Percentiles rank a stretch among this genome's conserved stretches.
phyloP scores from a whole-genome alignment of 1,140 invertebrate species.

The Drosophila parvula region DNA sequence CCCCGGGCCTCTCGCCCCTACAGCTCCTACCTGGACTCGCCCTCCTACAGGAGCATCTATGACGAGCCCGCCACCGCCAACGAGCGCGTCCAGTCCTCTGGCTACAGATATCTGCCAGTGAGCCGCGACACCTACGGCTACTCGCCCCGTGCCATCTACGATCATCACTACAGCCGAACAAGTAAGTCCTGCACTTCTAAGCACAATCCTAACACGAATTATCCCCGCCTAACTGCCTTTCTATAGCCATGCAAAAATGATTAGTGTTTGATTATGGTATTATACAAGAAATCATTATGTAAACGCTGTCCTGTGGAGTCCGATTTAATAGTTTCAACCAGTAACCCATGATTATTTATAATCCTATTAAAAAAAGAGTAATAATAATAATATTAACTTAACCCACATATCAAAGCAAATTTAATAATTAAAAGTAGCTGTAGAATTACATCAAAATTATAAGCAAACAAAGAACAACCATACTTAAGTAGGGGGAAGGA shows the following conservation, averaged over 20 bases:
- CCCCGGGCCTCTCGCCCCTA: constrained; percentile 74
- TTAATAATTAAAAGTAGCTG: no score
- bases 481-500: not conserved
- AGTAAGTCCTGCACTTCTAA: constrained; percentile 87
- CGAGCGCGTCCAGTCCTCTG: constrained; percentile 92
- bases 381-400: not conserved
- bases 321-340: not conserved
- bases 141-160: constrained; percentile 92
- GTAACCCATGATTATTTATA: not conserved
- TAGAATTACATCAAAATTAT: no score
- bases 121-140: constrained; percentile 95
- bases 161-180: constrained; percentile 93
- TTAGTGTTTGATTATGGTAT: no score
- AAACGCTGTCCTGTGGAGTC: not conserved
- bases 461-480: no score
- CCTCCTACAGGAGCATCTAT: constrained; percentile 90
- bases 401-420: no score
- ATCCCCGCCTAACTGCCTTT: constrained; percentile 32
- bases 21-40: constrained; percentile 86
- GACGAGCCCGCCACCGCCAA: constrained; percentile 91
- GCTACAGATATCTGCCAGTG: constrained; percentile 94
- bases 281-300: not conserved
- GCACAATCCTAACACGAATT: not conserved
- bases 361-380: not conserved
- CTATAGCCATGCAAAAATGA: constrained; percentile 16